Evolutionary conservation across 2,888 invertebrate genomes (phyloP).

Genomic region (Caenorhabditis sulstoni): DNA sequence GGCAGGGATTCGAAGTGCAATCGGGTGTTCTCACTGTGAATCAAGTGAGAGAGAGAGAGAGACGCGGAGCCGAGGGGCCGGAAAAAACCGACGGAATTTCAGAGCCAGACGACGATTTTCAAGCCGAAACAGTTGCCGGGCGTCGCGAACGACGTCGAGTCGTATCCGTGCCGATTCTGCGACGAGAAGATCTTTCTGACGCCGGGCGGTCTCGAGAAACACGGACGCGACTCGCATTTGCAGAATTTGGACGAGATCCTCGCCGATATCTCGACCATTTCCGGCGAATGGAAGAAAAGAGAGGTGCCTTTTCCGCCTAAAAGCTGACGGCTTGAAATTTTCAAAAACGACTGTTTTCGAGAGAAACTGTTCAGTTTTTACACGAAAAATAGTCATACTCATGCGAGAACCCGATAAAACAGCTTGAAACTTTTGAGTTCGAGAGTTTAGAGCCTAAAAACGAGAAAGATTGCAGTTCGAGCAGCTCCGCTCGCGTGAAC

Average conservation of each 20-base stretch:
- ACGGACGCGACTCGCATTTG: conserved; percentile 65
- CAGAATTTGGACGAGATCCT: conserved; percentile 60
- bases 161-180: conserved; percentile 75
- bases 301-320: too few species aligned
- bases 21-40: conserved; percentile 47
- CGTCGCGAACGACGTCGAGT: conserved; percentile 75
- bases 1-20: conserved; percentile 45
- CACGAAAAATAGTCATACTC: too few species aligned
- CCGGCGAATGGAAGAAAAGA: conserved; percentile 71
- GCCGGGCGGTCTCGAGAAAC: conserved; percentile 69
- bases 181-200: conserved; percentile 74
- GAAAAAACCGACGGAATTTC: too few species aligned
- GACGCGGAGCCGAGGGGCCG: too few species aligned
- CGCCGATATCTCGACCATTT: conserved; percentile 64
- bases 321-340: too few species aligned
- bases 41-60: too few species aligned
- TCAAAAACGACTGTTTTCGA: too few species aligned
- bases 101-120: conserved; percentile 29
- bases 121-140: conserved; percentile 58
- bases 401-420: too few species aligned
- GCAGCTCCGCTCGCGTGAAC: conserved; percentile 43
- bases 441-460: conserved; percentile 6
- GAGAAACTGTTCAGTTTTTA: too few species aligned
- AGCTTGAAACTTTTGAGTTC: too few species aligned
- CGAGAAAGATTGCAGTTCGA: conserved; percentile 53